Base-by-base conservation (phyloP, 2,113 vertebrate genomes). In the Ochotona curzoniae region DNA sequence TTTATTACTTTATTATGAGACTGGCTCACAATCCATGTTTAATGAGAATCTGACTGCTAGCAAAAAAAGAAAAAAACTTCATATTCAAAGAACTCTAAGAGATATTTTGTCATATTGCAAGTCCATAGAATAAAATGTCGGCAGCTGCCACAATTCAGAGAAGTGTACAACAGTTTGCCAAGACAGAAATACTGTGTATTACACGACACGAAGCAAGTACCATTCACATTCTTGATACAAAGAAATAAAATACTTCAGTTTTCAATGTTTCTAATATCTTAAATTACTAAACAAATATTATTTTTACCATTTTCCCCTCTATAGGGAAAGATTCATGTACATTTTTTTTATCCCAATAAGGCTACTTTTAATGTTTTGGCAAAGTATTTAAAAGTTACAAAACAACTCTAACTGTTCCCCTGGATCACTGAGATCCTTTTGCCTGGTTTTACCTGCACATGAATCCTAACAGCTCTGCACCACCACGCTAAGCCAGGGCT, bases 201-300 rank as follows among this genome's bases (percentile, higher is more conserved):
- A 81, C 2, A 70, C 14, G 51, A 79, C 20, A 91, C 61, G 10
- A 92, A 91, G 28, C 25, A 88, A 81, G 47, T 7, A 81, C 8
- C 83, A 2, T 38, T 88, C 70, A 71, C 54, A 76, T 5, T 26
- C 79, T 64, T 63, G 35, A 12, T 49, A 73, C 57, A 14, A 93
- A 93, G 32, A 69, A 95, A 84, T 51, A 66, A 67, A 96, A 74
- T 7, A 93, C 25, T 79, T 60, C 32, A 75, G 44, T 74, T 83
- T 28, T 83, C 32, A 75, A 38, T 11, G 14, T 80, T 84, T 84
- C 81, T 73, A 88, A n/a, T 38, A 15, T 60, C 86, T 82, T 86
- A 87, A 67, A 84, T 67, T 83, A 51, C 4, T 82, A 51, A 26
- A 0, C 57, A 63, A 30, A 63, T 86, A 80, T 26, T 69, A 63